A percentile compares a stretch with the other conserved stretches of the same genome.
Conservation (phyloP, 1,140 invertebrate genomes). For the Ctenoplectra terminalis region DNA sequence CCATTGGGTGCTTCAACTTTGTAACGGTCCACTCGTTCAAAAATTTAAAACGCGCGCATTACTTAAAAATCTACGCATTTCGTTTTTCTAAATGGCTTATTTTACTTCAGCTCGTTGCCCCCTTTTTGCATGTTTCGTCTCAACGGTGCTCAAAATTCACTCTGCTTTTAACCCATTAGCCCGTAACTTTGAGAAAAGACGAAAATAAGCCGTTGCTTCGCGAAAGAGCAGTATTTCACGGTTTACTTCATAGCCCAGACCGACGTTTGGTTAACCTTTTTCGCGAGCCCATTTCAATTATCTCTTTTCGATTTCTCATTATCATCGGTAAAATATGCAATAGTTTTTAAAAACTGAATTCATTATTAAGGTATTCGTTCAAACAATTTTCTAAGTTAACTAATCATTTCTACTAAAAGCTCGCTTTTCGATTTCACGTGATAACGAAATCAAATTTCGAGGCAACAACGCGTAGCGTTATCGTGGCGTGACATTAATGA, state of each 20-base stretch:
- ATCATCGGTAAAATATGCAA: no score
- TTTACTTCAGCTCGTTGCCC: background rate
- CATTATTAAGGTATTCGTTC: no score
- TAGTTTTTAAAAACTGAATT: no score
- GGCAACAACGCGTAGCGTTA: background rate
- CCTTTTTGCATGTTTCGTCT: background rate
- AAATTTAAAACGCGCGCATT: background rate
- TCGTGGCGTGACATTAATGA: constrained; percentile 16
- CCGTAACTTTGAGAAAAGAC: background rate
- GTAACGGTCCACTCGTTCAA: background rate
- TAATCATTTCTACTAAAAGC: background rate
- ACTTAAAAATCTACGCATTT: background rate
- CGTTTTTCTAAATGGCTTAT: background rate
- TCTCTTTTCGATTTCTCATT: no score
- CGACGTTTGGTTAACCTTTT: background rate
- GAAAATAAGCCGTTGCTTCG: background rate
- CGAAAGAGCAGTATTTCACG: background rate
- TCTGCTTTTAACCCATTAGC: constrained; percentile 20
- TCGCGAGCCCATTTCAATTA: background rate
- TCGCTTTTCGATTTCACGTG: no score
- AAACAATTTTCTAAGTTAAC: no score
- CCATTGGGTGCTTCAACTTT: background rate
- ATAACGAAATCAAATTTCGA: background rate
- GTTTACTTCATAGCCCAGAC: background rate
- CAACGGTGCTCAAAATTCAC: background rate